Conservation (phyloP, 2,888 invertebrate species). For the Halictus ligatus region DNA sequence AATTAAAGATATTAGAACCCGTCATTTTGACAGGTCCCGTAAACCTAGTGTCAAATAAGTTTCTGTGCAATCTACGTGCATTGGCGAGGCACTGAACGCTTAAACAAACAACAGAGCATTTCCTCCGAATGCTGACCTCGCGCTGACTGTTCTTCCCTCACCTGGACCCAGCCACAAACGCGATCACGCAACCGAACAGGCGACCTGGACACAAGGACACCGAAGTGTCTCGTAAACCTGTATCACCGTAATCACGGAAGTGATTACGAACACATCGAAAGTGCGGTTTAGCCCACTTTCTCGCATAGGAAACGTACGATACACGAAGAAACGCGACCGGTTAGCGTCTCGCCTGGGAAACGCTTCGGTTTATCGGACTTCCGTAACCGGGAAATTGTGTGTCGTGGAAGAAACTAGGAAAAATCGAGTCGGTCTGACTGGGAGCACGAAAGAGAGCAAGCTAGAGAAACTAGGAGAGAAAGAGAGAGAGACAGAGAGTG, state of each 20-base stretch:
- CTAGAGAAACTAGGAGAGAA: not conserved
- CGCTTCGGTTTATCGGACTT: constrained; percentile 33
- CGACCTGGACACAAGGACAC: not conserved
- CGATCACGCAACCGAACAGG: not conserved
- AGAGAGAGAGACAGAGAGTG: not conserved
- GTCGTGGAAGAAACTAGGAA: not conserved
- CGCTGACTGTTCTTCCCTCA: not conserved
- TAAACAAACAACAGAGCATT: not conserved
- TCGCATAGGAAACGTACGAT: not conserved
- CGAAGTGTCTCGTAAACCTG: constrained; percentile 16
- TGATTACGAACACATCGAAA: not conserved
- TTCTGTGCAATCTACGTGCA: too few species aligned
- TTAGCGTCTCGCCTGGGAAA: constrained; percentile 20
- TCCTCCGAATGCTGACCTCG: constrained; percentile 4
- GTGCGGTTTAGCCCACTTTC: constrained; percentile 35
- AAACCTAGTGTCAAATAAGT: too few species aligned
- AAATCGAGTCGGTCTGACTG: not conserved
- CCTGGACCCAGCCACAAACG: constrained; percentile 17
- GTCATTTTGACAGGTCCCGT: too few species aligned
- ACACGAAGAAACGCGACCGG: not conserved
- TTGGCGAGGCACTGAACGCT: too few species aligned
- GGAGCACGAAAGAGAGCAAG: not conserved
- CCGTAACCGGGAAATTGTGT: constrained; percentile 32
- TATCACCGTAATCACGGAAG: not conserved
- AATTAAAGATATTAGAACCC: too few species aligned